Evolutionary conservation across 2,888 invertebrate genomes (phyloP), one percentile per base, ranked within the genome.

Genomic region (Temnothorax ravouxi): DNA sequence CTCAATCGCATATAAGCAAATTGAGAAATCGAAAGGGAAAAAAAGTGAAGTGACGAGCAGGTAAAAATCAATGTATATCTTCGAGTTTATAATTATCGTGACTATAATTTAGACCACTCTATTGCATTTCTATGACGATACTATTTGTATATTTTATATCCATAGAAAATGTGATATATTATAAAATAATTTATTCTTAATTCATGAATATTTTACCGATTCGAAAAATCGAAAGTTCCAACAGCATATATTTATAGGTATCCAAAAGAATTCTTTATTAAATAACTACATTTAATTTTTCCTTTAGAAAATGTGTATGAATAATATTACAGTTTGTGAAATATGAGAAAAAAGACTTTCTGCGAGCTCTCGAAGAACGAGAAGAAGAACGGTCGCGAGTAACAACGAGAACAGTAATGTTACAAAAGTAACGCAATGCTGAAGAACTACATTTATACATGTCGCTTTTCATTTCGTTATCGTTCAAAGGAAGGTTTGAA

Each of bases 261-360:
- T 71, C 8, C 9, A 15, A 71, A 15, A 71, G 21, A 54, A 71
- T 18, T 54, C 6, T 44, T 11, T 18, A 56, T 38, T 72, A 41
- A 25, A 56, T 72, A 38, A 9, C 21, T 52, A 41, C 2, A 3
- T 72, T 38, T 18, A 56, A 56, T 25, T 72, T 56, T 21, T 52
- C 21, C 15, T 52, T 38, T 38, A 38, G 2, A 18, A 72, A 18
- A 72, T 4, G 8, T 38, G 1, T 38, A 52, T 13, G 8, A 50
- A 69, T 69, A 15, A 11, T 69, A 13, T 34, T 25, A 5, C 5
- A 54, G 3, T 13, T 11, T 85, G 84, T 85, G 86, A 89, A 89
- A 89, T 87, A 88, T 83, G 83, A 87, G 83, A 85, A 81, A 74
- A 9, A 77, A 41, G 21, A 47, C n/a, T 84, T 88, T 86, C 84